Percentiles rank a stretch among this genome's conserved stretches.
Conservation (phyloP, 2,797 vertebrate species). For the Holocentrus rufus region DNA sequence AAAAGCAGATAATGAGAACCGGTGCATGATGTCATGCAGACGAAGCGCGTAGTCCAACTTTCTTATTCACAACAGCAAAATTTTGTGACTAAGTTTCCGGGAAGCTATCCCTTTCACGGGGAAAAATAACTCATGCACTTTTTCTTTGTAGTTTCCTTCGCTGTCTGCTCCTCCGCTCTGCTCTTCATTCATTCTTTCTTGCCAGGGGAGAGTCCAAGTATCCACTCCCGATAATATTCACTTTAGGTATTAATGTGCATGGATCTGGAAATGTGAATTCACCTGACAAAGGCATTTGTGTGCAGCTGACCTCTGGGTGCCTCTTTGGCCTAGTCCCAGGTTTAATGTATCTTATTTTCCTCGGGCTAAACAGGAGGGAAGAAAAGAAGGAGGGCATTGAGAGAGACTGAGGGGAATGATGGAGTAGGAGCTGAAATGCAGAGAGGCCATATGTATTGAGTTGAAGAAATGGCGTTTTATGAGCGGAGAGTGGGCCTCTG, state of each 20-base stretch:
- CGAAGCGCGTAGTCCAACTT: neutral
- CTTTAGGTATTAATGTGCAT: slow-evolving; percentile 23
- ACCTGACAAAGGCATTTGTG: slow-evolving; percentile 51
- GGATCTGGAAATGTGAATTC: slow-evolving; percentile 31
- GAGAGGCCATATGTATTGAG: slow-evolving; percentile 75
- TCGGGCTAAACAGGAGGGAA: slow-evolving; percentile 34
- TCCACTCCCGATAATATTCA: slow-evolving; percentile 31
- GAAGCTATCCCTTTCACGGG: slow-evolving; percentile 41
- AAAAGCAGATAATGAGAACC: slow-evolving; percentile 70
- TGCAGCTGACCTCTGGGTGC: slow-evolving; percentile 51
- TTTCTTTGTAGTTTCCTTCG: slow-evolving; percentile 42
- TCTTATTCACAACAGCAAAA: slow-evolving; percentile 30
- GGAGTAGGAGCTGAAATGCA: slow-evolving; percentile 60
- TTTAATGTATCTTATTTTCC: slow-evolving; percentile 35
- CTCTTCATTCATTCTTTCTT: slow-evolving; percentile 41
- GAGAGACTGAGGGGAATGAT: slow-evolving; percentile 29
- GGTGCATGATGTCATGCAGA: slow-evolving; percentile 75
- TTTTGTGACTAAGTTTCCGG: slow-evolving; percentile 69
- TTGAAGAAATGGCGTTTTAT: slow-evolving; percentile 76
- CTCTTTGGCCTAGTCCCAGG: slow-evolving; percentile 49
- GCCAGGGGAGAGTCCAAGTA: slow-evolving; percentile 13
- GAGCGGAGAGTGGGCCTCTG: slow-evolving; percentile 78
- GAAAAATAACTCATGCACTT: slow-evolving; percentile 8
- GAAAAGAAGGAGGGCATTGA: slow-evolving; percentile 22
- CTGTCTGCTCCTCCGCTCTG: slow-evolving; percentile 41